These are phyloP conservation scores for Brachyptera putata DNA, from an alignment of 2,888 invertebrate species.

Conservation along the genomic window DNA sequence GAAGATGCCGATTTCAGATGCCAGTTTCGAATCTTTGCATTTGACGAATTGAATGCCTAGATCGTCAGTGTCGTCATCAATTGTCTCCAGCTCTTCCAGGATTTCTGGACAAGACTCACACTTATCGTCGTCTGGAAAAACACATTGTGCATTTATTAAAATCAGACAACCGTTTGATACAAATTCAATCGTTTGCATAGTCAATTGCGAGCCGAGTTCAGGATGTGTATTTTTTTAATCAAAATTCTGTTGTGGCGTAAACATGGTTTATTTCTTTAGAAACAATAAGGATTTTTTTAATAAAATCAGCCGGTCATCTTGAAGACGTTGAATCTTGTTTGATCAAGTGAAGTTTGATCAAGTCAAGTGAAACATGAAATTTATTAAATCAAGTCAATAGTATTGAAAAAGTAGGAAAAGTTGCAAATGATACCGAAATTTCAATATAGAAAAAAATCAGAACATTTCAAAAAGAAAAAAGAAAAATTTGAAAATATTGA, in stretches of 20 bases:
- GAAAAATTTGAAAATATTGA: constrained; percentile 18
- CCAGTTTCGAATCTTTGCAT: constrained; percentile 83
- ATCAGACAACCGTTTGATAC: too few species aligned
- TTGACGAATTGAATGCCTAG: constrained; percentile 92
- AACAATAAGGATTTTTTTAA: neutral
- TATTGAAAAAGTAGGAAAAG: too few species aligned
- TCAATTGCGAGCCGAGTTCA: too few species aligned
- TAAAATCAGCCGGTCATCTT: neutral
- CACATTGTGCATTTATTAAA: too few species aligned
- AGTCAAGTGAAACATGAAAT: too few species aligned
- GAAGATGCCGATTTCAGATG: constrained; percentile 87
- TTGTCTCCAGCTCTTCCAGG: constrained; percentile 83
- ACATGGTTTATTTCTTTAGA: neutral
- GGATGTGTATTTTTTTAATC: too few species aligned
- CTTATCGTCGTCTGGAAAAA: constrained; percentile 67
- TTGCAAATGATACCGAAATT: neutral
- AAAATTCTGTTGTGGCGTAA: too few species aligned
- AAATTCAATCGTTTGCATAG: too few species aligned
- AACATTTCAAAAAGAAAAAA: constrained; percentile 19
- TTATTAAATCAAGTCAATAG: too few species aligned
- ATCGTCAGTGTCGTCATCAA: constrained; percentile 88
- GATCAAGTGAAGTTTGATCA: too few species aligned
- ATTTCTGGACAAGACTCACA: constrained; percentile 81
- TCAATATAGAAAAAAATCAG: too few species aligned
- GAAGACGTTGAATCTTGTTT: too few species aligned